Evolutionary conservation across 2,113 vertebrate species (phyloP), one percentile per base, ranked within the genome.

Genomic region (Desmodus rotundus): DNA sequence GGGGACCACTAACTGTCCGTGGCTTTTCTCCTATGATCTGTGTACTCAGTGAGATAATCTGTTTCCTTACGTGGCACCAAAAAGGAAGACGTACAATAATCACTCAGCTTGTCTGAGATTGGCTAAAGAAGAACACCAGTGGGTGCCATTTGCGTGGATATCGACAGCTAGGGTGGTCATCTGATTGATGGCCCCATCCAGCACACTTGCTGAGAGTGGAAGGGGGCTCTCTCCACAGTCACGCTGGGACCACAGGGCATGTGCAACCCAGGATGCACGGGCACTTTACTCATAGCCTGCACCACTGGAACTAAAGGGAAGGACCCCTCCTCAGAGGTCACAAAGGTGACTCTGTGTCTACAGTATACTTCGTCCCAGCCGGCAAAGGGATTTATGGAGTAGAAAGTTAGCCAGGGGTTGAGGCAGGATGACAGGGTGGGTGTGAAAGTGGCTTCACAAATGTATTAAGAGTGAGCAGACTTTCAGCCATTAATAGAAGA

Each of bases 1-100:
- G 50, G 89, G 89, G 96, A 94, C 93, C 86, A 28, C 80, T 97
- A 87, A 76, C 93, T 97, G 97, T 92, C 97, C 41, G 63, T 52
- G 84, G 96, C 94, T 95, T 97, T 97, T 96, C 96, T 96, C 90
- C 80, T 45, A 15, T 97, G 96, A 97, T 97, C 94, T 97, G 94
- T 97, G 96, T 73, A 5, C 52, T 45, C 15, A 0, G 45, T 94
- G 96, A 97, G 95, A 91, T 96, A 78, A 96, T 97, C 95, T 76
- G 67, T 91, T 52, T 93, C 56, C 91, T 93, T 52, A 52, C 15
- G 56, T 33, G 87, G 17, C 87, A 85, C 50, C 63, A 7, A 36
- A 77, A 54, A 88, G 63, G 92, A 85, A 93, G 91, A 65, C n/a
- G 47, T 50, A 5, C 45, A 7, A 43, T 28, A 7, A 47, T 82